Evolutionary conservation across 2,113 vertebrate species (phyloP), one percentile per base, ranked within the genome.

Genomic region (Eidolon helvum): DNA sequence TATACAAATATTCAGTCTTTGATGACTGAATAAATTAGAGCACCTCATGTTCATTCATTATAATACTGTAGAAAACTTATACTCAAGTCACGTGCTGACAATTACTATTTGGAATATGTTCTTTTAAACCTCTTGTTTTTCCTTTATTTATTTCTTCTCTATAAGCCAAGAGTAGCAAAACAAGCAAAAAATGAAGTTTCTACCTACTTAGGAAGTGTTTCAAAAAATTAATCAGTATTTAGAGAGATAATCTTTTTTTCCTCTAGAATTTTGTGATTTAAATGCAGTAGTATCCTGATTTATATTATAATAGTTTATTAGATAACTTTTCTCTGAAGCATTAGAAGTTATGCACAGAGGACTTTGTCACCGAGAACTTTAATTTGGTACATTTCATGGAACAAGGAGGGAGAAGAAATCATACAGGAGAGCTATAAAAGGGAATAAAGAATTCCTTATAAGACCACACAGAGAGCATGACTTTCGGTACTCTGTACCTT

Each of bases 221-320:
- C 12, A 53, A 96, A 88, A 94, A 53, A 22, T 65, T 78, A 21
- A 50, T 92, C 0, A 26, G 30, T 94, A 48, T 92, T 55, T 65
- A 82, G 43, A 87, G 72, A 85, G 55, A 40, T 78, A 40, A 48
- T 78, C 22, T 91, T 45, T 65, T 74, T 80, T 55, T 79, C 4
- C 8, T 66, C 14, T 82, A 83, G 45, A 90, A 85, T 95, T 91
- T 96, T 93, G 45, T 93, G 65, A 68, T 65, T 94, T 95, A 94
- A 96, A 84, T 87, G 19, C 22, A 30, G 2, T 86, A 82, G 33
- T 91, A 55, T 12, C 14, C 28, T 65, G 24, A 65, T 92, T 74
- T 92, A 74, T 5, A 61, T 53, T 59, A 53, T 71, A 84, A 69
- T 88, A 77, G 78, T 83, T 95, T 94, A 30, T 65, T 92, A 79